Conservation (phyloP, 1,140 invertebrate species). For the Heliconius hermathena region DNA sequence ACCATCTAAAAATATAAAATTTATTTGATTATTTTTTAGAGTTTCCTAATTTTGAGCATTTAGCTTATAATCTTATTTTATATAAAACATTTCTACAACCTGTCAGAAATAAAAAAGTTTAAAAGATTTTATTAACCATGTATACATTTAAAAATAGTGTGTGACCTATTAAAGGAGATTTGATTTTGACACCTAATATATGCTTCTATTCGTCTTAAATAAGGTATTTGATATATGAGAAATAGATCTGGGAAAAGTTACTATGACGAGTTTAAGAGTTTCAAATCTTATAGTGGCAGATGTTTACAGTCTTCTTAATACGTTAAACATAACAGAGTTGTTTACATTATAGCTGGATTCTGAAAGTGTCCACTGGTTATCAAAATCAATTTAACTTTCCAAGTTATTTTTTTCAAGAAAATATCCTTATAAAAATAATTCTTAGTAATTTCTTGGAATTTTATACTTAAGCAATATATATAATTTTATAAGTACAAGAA, state of each 20-base stretch:
- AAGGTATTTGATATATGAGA: conserved; percentile 30
- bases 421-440: no score
- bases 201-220: conserved; percentile 16
- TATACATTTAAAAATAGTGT: neutral
- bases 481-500: no score
- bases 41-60: no score
- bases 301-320: conserved; percentile 59
- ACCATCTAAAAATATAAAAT: no score
- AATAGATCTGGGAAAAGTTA: conserved; percentile 29
- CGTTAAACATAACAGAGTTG: conserved; percentile 57
- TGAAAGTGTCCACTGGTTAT: conserved; percentile 35
- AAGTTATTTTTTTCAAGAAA: neutral
- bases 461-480: no score
- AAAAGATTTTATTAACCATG: neutral
- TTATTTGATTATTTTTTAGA: no score
- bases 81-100: neutral
- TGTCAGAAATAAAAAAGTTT: neutral
- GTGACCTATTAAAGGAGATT: conserved; percentile 2
- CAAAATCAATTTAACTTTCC: neutral
- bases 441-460: no score
- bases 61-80: neutral
- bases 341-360: conserved; percentile 53
- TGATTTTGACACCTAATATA: neutral
- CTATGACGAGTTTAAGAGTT: conserved; percentile 51
- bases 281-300: conserved; percentile 54